These are phyloP conservation scores for Scrobipalpa atriplicella DNA, from an alignment of 2,888 invertebrate genomes.

Conservation along the genomic window DNA sequence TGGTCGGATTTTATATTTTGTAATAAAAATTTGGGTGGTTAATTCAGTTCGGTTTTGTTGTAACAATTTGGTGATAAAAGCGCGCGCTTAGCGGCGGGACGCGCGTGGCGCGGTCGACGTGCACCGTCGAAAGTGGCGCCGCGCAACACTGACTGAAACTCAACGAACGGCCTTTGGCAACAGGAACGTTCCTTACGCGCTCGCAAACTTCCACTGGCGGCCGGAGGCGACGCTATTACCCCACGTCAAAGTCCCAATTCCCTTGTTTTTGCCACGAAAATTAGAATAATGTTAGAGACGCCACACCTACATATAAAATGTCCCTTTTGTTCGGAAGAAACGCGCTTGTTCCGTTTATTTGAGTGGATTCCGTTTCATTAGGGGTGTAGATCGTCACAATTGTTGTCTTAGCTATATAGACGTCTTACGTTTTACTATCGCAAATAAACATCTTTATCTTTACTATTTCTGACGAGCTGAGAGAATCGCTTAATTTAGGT, in stretches of 20 bases:
- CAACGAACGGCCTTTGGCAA: conserved; percentile 55
- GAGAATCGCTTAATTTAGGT: too few relatives aligned
- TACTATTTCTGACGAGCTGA: too few relatives aligned
- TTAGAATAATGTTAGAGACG: conserved; percentile 31
- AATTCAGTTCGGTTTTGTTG: conserved; percentile 38
- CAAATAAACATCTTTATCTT: too few relatives aligned
- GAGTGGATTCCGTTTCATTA: conserved; percentile 66
- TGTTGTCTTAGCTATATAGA: background rate
- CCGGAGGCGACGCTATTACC: conserved; percentile 42
- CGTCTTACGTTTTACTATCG: too few relatives aligned
- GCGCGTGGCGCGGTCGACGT: conserved; percentile 61
- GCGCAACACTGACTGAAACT: conserved; percentile 76
- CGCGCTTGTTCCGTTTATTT: conserved; percentile 65
- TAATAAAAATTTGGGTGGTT: background rate
- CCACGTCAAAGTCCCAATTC: conserved; percentile 42
- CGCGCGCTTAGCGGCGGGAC: conserved; percentile 51
- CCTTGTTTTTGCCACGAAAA: conserved; percentile 15
- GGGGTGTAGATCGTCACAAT: conserved; percentile 10
- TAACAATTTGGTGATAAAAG: conserved; percentile 44
- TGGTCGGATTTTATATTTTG: background rate
- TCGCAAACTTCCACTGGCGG: conserved; percentile 44
- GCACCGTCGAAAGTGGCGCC: conserved; percentile 77
- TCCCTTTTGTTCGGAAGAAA: conserved; percentile 69
- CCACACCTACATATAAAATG: conserved; percentile 52
- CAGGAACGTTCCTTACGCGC: conserved; percentile 60